Evolutionary conservation across 2,888 invertebrate genomes (phyloP).

Genomic region (Nomada goodeniana): DNA sequence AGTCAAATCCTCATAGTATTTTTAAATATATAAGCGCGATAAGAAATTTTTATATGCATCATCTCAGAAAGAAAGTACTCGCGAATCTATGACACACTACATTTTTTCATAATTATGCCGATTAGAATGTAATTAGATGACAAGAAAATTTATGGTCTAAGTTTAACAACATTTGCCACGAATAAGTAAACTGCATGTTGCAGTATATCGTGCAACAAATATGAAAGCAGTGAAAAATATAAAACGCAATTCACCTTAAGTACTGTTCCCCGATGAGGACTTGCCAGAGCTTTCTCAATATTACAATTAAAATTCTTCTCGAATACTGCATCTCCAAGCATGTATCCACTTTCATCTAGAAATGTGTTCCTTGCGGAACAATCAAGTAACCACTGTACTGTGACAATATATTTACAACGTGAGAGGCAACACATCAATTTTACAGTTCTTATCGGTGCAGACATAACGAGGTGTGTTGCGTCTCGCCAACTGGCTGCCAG

Average conservation of each 20-base stretch:
- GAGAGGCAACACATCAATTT: conserved; percentile 95
- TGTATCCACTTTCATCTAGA: conserved; percentile 91
- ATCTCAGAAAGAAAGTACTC: no score
- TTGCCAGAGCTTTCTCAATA: conserved; percentile 90
- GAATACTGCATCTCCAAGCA: conserved; percentile 91
- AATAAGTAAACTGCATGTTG: not conserved
- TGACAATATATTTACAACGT: conserved; percentile 92
- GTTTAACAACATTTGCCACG: not conserved
- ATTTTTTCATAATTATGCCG: no score
- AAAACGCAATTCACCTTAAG: conserved; percentile 86
- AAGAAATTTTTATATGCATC: no score
- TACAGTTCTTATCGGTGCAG: conserved; percentile 91
- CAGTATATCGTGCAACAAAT: no score
- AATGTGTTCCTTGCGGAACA: conserved; percentile 93
- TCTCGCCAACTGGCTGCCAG: conserved; percentile 90
- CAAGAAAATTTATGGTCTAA: not conserved
- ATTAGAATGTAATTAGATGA: not conserved
- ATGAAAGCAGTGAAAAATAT: not conserved
- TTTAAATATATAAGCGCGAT: no score
- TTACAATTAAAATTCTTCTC: conserved; percentile 93
- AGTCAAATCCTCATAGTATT: no score
- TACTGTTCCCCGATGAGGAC: conserved; percentile 89
- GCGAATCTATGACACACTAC: no score
- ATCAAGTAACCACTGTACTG: conserved; percentile 93
- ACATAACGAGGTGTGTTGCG: conserved; percentile 96